Evolutionary conservation across 37 sponge, comb jelly and placozoan species (phyloP), one percentile per base, ranked within the genome.

Genomic region (Eunapius fragilis): DNA sequence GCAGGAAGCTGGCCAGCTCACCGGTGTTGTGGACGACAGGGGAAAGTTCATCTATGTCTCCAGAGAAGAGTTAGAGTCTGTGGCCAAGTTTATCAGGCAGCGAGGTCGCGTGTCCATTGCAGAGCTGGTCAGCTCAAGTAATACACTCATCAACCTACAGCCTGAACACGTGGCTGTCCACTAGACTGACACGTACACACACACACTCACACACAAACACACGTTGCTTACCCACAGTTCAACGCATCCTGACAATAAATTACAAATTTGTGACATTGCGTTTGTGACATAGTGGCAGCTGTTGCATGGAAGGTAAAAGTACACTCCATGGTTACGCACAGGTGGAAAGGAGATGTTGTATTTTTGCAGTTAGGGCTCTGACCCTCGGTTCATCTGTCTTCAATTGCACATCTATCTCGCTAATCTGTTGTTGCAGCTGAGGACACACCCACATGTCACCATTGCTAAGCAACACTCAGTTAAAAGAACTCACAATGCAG

Each of bases 31-130:
- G 24, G 98, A 98, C 77, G 98, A 98, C 67, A 33, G 98, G 14
- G 98, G 98, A 0, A 98, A 98, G 70, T 98, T 96, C 84, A 98
- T 98, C 76, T 96, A 90, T 83, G 96, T 98, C 47, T 93, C 95
- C 31, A 67, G 76, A 31, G 96, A 94, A 34, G 98, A 98, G 80
- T 74, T 96, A 77, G 75, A 89, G 31, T 80, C 89, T 6, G 93
- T 98, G 45, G 94, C 96, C 22, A 80, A 69, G 79, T 98, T 96
- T 48, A 94, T 98, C 48, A 89, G 83, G 31, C 98, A 96, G 87
- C 85, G 91, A 25, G 98, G 98, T 23, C 48, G 98, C 37, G 95
- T 98, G 13, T 96, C 96, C 48, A 91, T 98, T 37, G 68, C 90
- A 37, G 95, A 98, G 45, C 83, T 98, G 33, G 98, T 91, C 35